Base-by-base conservation (phyloP, 2,888 invertebrate species). In the Mesorhabditis belari region DNA sequence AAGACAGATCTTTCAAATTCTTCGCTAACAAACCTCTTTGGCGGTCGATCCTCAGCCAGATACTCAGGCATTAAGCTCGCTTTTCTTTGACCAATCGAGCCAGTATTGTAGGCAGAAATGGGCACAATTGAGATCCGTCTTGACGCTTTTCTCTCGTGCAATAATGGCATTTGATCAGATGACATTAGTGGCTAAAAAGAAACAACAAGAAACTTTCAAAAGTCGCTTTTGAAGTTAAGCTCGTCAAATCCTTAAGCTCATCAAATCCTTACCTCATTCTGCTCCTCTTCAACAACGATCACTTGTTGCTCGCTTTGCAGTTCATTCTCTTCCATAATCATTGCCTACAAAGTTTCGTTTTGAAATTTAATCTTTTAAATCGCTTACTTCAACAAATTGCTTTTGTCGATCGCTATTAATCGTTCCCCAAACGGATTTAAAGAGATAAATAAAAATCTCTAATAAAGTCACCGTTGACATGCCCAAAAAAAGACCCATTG, bases 401-500 rank as follows among this genome's bases (percentile, higher is more conserved):
- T 66, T 54, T 44, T 75, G 72, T 27, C 75, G 57, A 5, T 74
- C 64, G 0, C 70, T 69, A 26, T 71, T 71, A 0, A 71, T 67
- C 19, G 71, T 69, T 57, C 71, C 71, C 70, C 70, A 72, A 9
- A 70, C 68, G 3, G 70, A 66, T 64, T 72, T 72, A 64, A 72
- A 69, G 4, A 72, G 54, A 35, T 69, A 75, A 52, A 75, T 74
- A 57, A 75, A 75, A 21, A 75, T 74, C 62, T 75, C 75, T 3
- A 73, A 55, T 0, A 75, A 60, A 1, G 75, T 75, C 1, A 70
- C 74, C 21, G 70, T 70, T 50, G 70, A 70, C 75, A 75, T 75
- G 51, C 75, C 75, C 24, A 75, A 52, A 55, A 75, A 75, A 23
- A 75, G 53, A 4, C 75, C 75, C 75, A 75, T 75, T 49, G 65